Percentiles rank a stretch among this genome's conserved stretches.
Evolutionary conservation across 2,113 vertebrate species (phyloP).

Genomic region (Centropus bengalensis): DNA sequence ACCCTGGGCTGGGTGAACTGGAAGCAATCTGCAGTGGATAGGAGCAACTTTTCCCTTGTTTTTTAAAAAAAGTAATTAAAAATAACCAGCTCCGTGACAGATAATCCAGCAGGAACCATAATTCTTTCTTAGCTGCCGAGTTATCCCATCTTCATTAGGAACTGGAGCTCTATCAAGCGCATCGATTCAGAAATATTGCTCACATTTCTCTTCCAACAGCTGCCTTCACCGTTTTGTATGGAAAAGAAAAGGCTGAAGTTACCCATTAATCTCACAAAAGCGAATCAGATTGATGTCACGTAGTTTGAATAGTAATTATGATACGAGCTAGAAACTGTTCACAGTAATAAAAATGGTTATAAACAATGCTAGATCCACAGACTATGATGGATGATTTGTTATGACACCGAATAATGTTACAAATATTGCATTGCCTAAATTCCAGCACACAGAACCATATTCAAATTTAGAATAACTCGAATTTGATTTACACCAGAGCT

Average conservation of each 20-base stretch:
- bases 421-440: background rate
- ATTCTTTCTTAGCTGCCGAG: background rate
- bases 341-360: constrained; percentile 20
- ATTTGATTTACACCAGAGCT: background rate
- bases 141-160: background rate
- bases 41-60: background rate
- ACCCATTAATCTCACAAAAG: constrained; percentile 27
- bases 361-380: constrained; percentile 18
- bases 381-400: constrained; percentile 31
- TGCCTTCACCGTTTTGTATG: background rate
- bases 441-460: background rate
- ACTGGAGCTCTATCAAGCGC: background rate
- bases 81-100: background rate
- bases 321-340: constrained; percentile 19
- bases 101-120: background rate
- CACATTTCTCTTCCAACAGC: background rate
- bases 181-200: constrained; percentile 4
- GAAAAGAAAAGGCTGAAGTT: constrained; percentile 1
- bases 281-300: constrained; percentile 8
- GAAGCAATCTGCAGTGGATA: background rate
- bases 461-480: background rate
- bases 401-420: constrained; percentile 9
- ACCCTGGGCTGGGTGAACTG: background rate
- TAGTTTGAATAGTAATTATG: constrained; percentile 35
- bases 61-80: background rate